A percentile compares a stretch with the other conserved stretches of the same genome.
phyloP scores from a whole-genome alignment of 2,797 vertebrate genomes.

The Tokudaia muenninki region DNA sequence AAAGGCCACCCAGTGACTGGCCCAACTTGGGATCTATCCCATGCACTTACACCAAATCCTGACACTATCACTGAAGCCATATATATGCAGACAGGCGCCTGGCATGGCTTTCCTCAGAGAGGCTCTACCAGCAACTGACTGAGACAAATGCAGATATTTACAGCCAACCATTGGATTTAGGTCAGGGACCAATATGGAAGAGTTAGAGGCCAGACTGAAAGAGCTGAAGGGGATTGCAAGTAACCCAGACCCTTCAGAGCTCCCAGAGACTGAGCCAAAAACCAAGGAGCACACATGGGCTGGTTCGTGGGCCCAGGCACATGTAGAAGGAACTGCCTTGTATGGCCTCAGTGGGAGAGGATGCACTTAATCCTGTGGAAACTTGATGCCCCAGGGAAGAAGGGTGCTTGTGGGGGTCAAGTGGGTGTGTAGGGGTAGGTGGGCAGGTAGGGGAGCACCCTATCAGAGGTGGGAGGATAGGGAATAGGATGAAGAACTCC shows the following conservation, averaged over 20 bases:
- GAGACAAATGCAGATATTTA: neutral
- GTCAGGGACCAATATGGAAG: neutral
- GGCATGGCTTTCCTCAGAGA: neutral
- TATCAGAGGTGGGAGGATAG: neutral
- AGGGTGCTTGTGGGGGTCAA: neutral
- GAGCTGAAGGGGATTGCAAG: neutral
- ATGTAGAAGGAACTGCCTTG: neutral
- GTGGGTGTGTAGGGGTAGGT: neutral
- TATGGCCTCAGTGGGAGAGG: neutral
- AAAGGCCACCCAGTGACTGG: neutral
- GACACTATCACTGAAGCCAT: neutral
- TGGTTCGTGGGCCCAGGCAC: neutral
- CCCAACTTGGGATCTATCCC: neutral
- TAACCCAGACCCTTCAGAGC: neutral
- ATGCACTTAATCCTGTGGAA: neutral
- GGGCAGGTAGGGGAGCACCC: neutral
- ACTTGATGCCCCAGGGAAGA: neutral
- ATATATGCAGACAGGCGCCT: neutral
- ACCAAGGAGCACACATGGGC: neutral
- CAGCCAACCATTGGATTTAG: neutral
- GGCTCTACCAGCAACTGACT: neutral
- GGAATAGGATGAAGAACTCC: too few relatives aligned
- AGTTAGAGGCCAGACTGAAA: neutral
- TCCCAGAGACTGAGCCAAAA: neutral
- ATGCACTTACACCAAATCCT: neutral